phyloP scores from a whole-genome alignment of 2,113 vertebrate species.

The Malaclemys terrapin region DNA sequence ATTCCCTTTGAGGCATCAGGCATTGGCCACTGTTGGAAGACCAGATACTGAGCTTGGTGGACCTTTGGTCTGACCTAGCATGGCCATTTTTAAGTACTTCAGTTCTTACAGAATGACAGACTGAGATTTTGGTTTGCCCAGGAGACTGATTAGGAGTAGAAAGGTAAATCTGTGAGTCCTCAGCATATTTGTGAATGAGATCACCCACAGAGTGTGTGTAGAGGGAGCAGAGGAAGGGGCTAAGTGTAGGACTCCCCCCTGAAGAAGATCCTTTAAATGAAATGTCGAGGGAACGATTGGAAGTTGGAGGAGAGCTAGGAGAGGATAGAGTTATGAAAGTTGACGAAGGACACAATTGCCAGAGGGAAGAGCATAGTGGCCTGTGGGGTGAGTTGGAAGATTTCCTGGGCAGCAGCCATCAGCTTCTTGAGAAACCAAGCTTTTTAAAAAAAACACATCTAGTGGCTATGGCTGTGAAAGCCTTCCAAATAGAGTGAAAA shows the following conservation, averaged over 20 bases:
- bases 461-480: not conserved
- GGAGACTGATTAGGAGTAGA: not conserved
- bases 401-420: not conserved
- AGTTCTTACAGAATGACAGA: not conserved
- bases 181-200: not conserved
- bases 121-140: not conserved
- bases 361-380: not conserved
- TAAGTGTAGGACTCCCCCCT: not conserved
- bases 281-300: not conserved
- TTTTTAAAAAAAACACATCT: not conserved
- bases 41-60: not conserved
- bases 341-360: not conserved
- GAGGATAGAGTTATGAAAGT: not conserved
- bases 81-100: not conserved
- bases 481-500: not conserved
- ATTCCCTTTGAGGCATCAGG: not conserved
- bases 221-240: not conserved
- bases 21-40: not conserved
- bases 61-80: not conserved
- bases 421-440: not conserved
- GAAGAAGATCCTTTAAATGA: not conserved
- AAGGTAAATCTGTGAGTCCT: not conserved
- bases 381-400: not conserved
- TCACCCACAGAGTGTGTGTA: not conserved
- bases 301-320: not conserved